Conservation (phyloP, 2,113 vertebrate species). For the Cololabis saira region DNA sequence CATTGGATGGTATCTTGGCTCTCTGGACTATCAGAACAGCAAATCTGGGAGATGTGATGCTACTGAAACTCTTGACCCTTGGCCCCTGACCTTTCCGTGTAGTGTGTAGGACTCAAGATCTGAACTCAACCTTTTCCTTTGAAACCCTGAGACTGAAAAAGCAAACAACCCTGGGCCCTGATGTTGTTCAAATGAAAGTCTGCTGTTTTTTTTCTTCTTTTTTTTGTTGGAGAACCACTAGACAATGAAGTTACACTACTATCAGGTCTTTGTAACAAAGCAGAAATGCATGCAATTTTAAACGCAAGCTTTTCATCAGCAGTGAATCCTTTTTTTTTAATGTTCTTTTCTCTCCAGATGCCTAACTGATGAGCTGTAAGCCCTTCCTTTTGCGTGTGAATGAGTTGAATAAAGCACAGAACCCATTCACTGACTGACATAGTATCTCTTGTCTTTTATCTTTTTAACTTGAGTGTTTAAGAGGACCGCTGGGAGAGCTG, state of each 20-base stretch:
- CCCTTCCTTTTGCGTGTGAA: conserved; percentile 41
- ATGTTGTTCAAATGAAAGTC: conserved; percentile 28
- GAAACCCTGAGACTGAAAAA: conserved; percentile 67
- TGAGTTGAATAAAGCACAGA: conserved; percentile 45
- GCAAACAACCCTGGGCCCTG: conserved; percentile 60
- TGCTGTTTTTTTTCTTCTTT: neutral
- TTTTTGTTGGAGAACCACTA: conserved; percentile 1
- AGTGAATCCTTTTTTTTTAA: conserved; percentile 15
- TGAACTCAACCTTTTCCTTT: conserved; percentile 67
- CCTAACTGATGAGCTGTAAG: conserved; percentile 54
- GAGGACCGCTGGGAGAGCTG: conserved; percentile 65
- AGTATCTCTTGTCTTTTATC: conserved; percentile 75
- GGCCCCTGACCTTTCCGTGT: conserved; percentile 67
- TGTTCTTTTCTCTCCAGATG: conserved; percentile 32
- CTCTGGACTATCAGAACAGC: conserved; percentile 30
- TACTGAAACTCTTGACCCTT: conserved; percentile 68
- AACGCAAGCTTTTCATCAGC: conserved; percentile 6
- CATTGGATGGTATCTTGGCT: conserved; percentile 37
- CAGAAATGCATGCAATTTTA: conserved; percentile 5
- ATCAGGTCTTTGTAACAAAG: neutral
- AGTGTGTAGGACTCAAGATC: conserved; percentile 59
- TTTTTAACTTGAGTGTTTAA: conserved; percentile 74
- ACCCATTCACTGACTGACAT: conserved; percentile 51
- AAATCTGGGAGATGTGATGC: conserved; percentile 63
- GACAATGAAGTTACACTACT: neutral